A percentile compares a stretch with the other conserved stretches of the same genome.
Conservation (phyloP, 1,140 invertebrate genomes). For the Dendrolimus kikuchii region DNA sequence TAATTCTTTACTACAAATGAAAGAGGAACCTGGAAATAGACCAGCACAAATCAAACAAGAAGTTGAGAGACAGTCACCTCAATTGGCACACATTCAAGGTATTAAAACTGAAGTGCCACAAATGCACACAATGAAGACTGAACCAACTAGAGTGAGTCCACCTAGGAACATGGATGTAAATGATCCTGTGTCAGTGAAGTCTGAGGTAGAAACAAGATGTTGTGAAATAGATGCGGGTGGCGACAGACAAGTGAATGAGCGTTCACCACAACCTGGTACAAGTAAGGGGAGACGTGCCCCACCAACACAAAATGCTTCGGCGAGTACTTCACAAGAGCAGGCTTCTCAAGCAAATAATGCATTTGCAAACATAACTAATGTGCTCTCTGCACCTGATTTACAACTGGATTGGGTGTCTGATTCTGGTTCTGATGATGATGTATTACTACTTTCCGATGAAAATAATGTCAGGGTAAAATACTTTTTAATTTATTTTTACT, state of each 20-base stretch:
- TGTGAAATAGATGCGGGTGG: constrained; percentile 29
- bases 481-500: background rate
- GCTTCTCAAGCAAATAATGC: background rate
- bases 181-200: constrained; percentile 35
- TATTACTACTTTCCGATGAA: constrained; percentile 62
- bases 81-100: background rate
- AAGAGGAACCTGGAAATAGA: constrained; percentile 37
- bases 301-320: background rate
- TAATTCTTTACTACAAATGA: constrained; percentile 27
- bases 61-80: constrained; percentile 4
- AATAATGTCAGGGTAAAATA: constrained; percentile 34
- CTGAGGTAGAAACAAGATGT: constrained; percentile 28
- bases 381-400: constrained; percentile 82
- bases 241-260: constrained; percentile 28
- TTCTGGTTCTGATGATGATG: constrained; percentile 76
- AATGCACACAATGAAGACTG: constrained; percentile 25
- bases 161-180: constrained; percentile 15
- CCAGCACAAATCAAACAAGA: constrained; percentile 19
- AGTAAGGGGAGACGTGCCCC: constrained; percentile 26
- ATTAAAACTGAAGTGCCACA: constrained; percentile 21
- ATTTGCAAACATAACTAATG: constrained; percentile 18
- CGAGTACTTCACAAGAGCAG: background rate
- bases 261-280: constrained; percentile 52
- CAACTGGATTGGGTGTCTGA: constrained; percentile 86
- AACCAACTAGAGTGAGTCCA: constrained; percentile 17